Percentiles rank a stretch among this genome's conserved stretches.
phyloP scores from a whole-genome alignment of 2,888 invertebrate species.

The Andricus curvator region DNA sequence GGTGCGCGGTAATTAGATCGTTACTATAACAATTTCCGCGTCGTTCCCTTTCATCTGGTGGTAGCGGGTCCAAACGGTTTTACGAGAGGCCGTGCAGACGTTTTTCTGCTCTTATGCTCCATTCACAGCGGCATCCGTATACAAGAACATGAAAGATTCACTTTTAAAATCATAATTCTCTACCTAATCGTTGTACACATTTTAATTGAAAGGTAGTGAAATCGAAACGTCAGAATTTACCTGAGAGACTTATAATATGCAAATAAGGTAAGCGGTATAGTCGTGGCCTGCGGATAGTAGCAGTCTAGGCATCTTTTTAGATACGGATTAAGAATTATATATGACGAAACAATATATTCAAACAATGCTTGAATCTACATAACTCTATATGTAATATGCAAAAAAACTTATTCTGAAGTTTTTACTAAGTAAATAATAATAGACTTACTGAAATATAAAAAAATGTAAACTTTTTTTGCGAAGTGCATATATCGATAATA shows the following conservation, averaged over 20 bases:
- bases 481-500: no score
- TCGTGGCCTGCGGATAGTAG: no score
- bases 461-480: no score
- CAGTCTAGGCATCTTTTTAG: no score
- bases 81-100: conserved; percentile 10
- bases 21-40: conserved; percentile 70
- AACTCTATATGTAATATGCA: no score
- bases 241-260: neutral
- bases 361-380: no score
- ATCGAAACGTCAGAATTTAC: neutral
- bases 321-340: no score
- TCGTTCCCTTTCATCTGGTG: conserved; percentile 66
- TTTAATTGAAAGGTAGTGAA: neutral
- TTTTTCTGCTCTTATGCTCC: neutral
- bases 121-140: neutral
- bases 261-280: neutral
- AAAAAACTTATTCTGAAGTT: no score
- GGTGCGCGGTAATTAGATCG: conserved; percentile 64
- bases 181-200: neutral
- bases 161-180: neutral
- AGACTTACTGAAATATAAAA: no score
- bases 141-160: neutral
- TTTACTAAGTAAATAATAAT: no score
- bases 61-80: conserved; percentile 40
- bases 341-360: no score